A percentile compares a stretch with the other conserved stretches of the same genome.
These are phyloP conservation scores for Nysson spinosus DNA, from an alignment of 2,888 invertebrate species.

Conservation along the genomic window DNA sequence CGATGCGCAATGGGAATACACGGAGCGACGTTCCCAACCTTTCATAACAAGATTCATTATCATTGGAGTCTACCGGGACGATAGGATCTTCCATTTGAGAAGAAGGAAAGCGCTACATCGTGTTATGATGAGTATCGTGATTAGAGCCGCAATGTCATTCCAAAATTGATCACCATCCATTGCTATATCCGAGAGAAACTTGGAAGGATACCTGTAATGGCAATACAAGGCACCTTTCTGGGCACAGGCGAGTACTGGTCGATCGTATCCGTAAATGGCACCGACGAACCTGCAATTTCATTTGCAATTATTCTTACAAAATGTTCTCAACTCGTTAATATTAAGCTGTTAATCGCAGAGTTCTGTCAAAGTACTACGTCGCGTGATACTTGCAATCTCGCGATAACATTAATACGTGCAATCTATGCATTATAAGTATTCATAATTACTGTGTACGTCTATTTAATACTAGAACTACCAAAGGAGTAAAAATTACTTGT, in stretches of 20 bases:
- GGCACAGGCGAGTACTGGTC: conserved; percentile 87
- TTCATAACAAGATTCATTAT: no score
- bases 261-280: conserved; percentile 89
- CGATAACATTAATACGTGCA: no score
- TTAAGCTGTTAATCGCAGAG: no score
- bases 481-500: no score
- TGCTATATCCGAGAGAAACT: conserved; percentile 90
- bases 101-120: conserved; percentile 85
- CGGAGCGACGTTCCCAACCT: no score
- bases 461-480: no score
- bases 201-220: conserved; percentile 88
- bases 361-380: no score
- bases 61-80: conserved; percentile 80
- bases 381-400: no score
- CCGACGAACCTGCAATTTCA: conserved; percentile 80
- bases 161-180: conserved; percentile 90
- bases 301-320: neutral
- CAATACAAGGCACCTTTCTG: conserved; percentile 86
- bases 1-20: no score
- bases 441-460: no score
- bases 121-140: conserved; percentile 83
- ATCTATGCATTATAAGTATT: no score
- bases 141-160: conserved; percentile 88
- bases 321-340: no score
- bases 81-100: conserved; percentile 87